Conservation (phyloP, 2,797 vertebrate species). For the Siniperca obscura region DNA sequence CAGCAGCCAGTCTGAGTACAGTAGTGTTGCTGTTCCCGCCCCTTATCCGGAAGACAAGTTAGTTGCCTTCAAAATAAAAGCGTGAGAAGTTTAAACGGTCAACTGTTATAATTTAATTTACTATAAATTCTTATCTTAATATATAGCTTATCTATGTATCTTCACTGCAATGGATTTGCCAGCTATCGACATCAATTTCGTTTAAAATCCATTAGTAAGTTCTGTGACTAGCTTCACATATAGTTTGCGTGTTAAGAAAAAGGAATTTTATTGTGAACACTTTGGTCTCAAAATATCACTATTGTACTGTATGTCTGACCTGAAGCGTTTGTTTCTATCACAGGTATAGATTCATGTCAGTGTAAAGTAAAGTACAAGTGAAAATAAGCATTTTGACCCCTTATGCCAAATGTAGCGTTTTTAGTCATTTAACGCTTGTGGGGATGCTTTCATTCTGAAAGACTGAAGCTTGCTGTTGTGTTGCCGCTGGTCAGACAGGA, state of each 20-base stretch:
- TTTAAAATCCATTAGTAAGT: background rate
- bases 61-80: conserved; percentile 55
- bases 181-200: background rate
- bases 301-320: background rate
- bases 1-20: background rate
- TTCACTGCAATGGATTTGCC: background rate
- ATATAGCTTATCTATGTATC: background rate
- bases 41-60: conserved; percentile 1
- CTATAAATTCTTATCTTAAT: background rate
- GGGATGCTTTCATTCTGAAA: conserved; percentile 27
- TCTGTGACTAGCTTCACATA: background rate
- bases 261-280: background rate
- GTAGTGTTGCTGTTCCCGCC: conserved; percentile 25
- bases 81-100: background rate
- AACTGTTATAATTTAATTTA: background rate
- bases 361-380: background rate
- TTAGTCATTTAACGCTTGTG: background rate
- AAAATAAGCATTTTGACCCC: background rate
- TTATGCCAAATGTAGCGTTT: background rate
- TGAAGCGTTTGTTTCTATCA: background rate
- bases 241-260: background rate
- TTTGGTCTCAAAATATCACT: no score
- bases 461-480: background rate
- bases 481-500: background rate
- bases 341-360: background rate